Evolutionary conservation across 2,888 invertebrate genomes (phyloP), one percentile per base, ranked within the genome.

Genomic region (Bursaphelenchus okinawaensis): DNA sequence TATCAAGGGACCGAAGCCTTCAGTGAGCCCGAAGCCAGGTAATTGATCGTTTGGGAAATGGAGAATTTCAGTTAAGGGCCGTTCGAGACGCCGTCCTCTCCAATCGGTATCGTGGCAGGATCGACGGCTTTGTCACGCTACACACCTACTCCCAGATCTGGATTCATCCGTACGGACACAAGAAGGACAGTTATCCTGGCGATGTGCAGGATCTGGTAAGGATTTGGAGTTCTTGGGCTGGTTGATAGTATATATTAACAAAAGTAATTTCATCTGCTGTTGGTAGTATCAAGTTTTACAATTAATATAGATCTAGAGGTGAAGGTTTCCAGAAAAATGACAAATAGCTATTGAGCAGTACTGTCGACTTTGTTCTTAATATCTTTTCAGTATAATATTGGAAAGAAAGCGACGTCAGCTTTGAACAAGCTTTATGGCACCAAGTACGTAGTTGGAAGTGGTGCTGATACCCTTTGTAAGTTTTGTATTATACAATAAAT

Each of bases 91-190:
- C 76, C 55, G 64, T 82, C 24, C 57, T 68, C 16, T 71, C 75
- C 4, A 66, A 58, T 8, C 73, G 75, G 7, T 75, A 78, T 67
- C 69, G 72, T 2, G 76, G 76, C 7, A 65, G 79, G 7, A 70
- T 82, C n/a, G 79, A 82, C 55, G 82, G 78, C 7, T 82, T 82
- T 67, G 70, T 82, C 19, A 82, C 82, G 1, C 66, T 82, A 20
- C 82, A 82, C 67, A 79, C 81, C 1, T 82, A 82, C 64, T 78
- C 80, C 7, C 82, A 82, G 55, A 67, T 82, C 9, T 82, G 80
- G 80, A 79, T 80, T n/a, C 79, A 83, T 65, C 79, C 82, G 7
- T 82, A 74, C 69, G 77, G 78, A n/a, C 82, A 82, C 57, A 74
- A 73, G 62, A 75, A 75, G 63, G 76, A 78, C 67, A 72, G 72